Evolutionary conservation across 2,888 invertebrate genomes (phyloP).

Genomic region (Frankliniella intonsa): DNA sequence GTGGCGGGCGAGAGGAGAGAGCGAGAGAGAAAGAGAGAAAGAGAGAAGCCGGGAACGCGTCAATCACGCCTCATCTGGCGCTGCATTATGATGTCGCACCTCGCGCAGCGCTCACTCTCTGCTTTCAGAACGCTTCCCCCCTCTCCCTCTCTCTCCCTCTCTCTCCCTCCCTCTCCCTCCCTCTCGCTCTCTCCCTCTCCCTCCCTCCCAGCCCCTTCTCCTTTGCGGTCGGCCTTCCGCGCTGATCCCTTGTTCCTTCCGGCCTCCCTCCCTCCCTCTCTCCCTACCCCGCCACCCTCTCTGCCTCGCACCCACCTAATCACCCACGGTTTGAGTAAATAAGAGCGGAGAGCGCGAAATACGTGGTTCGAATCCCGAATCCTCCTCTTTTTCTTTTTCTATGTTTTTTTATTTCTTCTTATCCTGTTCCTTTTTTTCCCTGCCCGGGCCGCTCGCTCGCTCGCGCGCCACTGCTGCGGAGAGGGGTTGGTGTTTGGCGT

Average conservation of each 20-base stretch:
- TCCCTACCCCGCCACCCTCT: not conserved
- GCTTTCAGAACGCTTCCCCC: not conserved
- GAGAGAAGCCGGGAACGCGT: not conserved
- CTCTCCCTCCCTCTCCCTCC: not conserved
- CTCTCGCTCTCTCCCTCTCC: no score
- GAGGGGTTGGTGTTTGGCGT: not conserved
- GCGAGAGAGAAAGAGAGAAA: no score
- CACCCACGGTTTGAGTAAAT: slow-evolving; percentile 22
- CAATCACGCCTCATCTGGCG: slow-evolving; percentile 4
- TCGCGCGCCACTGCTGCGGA: no score
- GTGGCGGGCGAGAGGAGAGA: no score
- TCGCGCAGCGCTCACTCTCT: not conserved
- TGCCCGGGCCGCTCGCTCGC: no score
- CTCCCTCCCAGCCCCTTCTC: not conserved
- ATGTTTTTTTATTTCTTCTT: not conserved
- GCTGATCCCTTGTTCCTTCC: not conserved
- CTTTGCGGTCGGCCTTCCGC: no score
- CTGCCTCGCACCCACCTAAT: not conserved
- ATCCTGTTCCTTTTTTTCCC: not conserved
- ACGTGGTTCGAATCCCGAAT: slow-evolving; percentile 19
- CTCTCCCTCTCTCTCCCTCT: not conserved
- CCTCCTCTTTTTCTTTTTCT: not conserved
- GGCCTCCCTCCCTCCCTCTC: not conserved
- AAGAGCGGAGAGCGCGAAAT: slow-evolving; percentile 19
- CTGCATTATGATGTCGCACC: not conserved